Evolutionary conservation across 2,113 vertebrate genomes (phyloP).

Genomic region (Mus spicilegus): DNA sequence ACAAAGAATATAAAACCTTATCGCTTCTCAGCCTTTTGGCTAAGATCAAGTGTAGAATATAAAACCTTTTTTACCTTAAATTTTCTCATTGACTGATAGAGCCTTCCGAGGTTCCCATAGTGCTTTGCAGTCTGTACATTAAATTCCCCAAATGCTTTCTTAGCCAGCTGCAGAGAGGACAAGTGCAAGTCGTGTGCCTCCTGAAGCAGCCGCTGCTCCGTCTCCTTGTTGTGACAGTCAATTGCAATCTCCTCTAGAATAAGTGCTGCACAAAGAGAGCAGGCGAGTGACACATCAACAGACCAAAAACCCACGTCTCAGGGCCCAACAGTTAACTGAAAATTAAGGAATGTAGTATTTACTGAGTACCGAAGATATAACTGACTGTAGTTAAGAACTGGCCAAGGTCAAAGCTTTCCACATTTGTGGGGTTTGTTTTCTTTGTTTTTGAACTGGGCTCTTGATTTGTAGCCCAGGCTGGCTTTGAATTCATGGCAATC

Average conservation of each 20-base stretch:
- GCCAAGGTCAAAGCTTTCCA: constrained; percentile 36
- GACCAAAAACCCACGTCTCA: neutral
- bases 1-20: constrained; percentile 49
- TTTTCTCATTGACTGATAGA: constrained; percentile 99
- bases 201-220: constrained; percentile 97
- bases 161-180: constrained; percentile 97
- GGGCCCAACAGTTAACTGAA: neutral
- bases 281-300: constrained; percentile 50
- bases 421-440: neutral
- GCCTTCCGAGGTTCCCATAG: constrained; percentile 98
- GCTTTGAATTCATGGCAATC: neutral
- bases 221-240: constrained; percentile 99
- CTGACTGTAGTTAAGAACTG: constrained; percentile 32
- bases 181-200: constrained; percentile 98
- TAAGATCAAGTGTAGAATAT: neutral
- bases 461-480: neutral
- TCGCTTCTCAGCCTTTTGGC: too few relatives aligned
- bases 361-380: neutral
- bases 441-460: neutral
- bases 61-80: constrained; percentile 92
- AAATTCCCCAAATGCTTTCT: constrained; percentile 99
- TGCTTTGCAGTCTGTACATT: constrained; percentile 99
- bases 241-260: constrained; percentile 99
- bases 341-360: constrained; percentile 39
- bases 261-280: constrained; percentile 89